These are phyloP conservation scores for Myiagra hebetior DNA, from an alignment of 2,113 vertebrate genomes.

Conservation along the genomic window DNA sequence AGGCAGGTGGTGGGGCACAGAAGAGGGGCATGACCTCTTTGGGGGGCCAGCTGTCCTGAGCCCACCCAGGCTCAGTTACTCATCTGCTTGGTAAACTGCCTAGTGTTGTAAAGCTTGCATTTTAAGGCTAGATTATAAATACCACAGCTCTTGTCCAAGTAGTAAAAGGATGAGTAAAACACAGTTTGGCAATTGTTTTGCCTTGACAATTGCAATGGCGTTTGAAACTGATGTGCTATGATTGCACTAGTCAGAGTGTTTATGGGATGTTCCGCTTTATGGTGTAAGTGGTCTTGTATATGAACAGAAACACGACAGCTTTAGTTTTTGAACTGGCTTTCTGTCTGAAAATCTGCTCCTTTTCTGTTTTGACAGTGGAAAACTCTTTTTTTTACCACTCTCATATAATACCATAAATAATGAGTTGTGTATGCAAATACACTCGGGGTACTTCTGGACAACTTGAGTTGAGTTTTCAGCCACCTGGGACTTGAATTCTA, in stretches of 20 bases:
- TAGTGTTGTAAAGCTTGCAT: neutral
- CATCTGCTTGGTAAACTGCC: neutral
- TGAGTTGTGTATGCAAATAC: neutral
- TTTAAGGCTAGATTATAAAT: neutral
- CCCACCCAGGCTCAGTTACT: neutral
- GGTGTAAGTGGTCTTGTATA: neutral
- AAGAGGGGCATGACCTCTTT: neutral
- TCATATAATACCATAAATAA: neutral
- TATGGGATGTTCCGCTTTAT: neutral
- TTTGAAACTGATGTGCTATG: neutral
- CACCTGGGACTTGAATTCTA: neutral
- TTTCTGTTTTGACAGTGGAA: neutral
- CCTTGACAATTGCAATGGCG: neutral
- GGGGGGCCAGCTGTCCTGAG: neutral
- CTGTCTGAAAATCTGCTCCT: neutral
- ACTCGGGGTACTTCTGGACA: neutral
- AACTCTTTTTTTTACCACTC: neutral
- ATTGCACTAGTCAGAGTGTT: neutral
- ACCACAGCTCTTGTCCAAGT: neutral
- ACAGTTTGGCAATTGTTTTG: neutral
- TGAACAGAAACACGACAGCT: neutral
- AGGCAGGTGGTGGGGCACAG: neutral
- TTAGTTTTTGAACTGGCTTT: neutral
- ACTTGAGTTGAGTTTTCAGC: neutral
- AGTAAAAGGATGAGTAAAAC: neutral